A percentile compares a stretch with the other conserved stretches of the same genome.
Conservation (phyloP, 2,888 invertebrate species). For the Cylloceria caligata region DNA sequence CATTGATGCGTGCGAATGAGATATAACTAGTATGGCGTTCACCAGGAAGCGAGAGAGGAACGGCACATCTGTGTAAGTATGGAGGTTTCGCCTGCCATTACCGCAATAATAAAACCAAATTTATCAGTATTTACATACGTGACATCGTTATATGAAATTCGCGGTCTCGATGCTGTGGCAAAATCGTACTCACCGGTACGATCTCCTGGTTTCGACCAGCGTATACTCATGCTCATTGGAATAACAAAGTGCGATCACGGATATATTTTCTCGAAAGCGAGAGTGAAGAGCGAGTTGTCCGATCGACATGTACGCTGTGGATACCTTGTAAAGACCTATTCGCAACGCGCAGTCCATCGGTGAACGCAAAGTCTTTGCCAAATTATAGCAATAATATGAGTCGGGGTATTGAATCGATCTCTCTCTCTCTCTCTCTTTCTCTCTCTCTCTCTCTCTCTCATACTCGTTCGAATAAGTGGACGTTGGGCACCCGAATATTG, state of each 20-base stretch:
- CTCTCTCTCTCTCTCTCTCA: no score
- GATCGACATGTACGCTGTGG: conserved; percentile 28
- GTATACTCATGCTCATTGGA: background rate
- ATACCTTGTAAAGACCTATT: conserved; percentile 64
- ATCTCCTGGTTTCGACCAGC: background rate
- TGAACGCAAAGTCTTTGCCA: conserved; percentile 63
- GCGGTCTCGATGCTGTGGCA: background rate
- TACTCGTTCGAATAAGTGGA: no score
- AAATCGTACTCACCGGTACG: conserved; percentile 5
- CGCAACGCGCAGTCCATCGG: conserved; percentile 12
- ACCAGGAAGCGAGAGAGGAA: background rate
- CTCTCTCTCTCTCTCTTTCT: no score
- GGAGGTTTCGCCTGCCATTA: no score
- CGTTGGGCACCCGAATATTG: background rate
- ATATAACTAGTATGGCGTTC: no score
- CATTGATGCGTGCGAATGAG: no score
- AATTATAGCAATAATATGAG: conserved; percentile 72
- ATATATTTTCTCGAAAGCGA: conserved; percentile 6
- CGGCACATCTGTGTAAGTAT: no score
- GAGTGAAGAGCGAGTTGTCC: background rate
- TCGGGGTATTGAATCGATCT: conserved; percentile 40
- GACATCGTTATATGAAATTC: background rate
- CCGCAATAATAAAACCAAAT: background rate
- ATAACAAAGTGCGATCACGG: background rate
- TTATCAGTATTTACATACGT: background rate